phyloP scores from a whole-genome alignment of 2,888 invertebrate genomes.

The Drosophila borborema region DNA sequence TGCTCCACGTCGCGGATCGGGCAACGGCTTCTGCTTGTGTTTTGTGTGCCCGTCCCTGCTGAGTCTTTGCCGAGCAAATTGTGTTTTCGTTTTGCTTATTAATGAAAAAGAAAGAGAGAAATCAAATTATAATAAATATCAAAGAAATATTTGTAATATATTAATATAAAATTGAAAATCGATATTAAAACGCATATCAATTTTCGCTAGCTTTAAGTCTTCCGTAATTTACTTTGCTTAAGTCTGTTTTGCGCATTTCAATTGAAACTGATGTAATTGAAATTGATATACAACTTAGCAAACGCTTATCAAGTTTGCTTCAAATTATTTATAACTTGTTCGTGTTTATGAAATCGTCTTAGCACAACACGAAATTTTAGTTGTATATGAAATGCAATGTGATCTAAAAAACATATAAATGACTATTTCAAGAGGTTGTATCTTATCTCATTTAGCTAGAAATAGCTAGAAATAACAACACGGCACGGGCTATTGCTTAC shows the following conservation, averaged over 20 bases:
- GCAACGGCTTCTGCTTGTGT: constrained; percentile 28
- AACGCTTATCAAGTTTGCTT: too few relatives aligned
- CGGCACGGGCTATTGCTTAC: neutral
- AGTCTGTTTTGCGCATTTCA: too few relatives aligned
- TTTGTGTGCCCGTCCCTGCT: constrained; percentile 39
- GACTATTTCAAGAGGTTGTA: neutral
- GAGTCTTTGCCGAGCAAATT: constrained; percentile 1
- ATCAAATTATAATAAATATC: neutral
- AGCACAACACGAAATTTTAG: too few relatives aligned
- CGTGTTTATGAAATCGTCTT: too few relatives aligned
- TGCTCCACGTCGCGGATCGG: constrained; percentile 31
- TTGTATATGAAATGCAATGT: too few relatives aligned
- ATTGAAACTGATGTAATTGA: too few relatives aligned
- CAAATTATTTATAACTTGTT: too few relatives aligned
- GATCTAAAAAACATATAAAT: too few relatives aligned
- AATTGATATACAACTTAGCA: too few relatives aligned
- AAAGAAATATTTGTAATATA: neutral
- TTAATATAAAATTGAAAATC: neutral
- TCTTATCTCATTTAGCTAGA: neutral
- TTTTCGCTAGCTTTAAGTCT: too few relatives aligned
- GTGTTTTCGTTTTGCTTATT: neutral
- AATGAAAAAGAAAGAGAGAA: neutral
- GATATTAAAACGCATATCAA: too few relatives aligned
- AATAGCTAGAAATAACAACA: neutral
- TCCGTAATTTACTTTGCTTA: too few relatives aligned